Base-by-base conservation (phyloP, 2,113 vertebrate species). In the Sclerurus mexicanus region DNA sequence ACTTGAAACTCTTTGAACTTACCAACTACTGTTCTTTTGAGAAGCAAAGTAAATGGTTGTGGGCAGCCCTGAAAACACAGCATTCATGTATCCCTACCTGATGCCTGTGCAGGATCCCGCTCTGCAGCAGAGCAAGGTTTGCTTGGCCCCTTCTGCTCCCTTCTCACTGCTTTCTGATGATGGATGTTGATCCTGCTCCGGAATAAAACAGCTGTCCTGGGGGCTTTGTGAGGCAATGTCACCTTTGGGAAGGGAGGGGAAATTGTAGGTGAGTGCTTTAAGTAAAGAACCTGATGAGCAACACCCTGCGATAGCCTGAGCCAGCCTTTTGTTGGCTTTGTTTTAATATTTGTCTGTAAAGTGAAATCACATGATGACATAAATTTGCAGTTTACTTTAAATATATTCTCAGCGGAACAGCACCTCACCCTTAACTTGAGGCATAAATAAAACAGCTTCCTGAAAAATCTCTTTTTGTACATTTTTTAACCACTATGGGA, bases 221-320 rank as follows among this genome's bases (percentile, higher is more conserved):
- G 49, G 74, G 53, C 39, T 46, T 39, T 10, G 23, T 2, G 0
- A 77, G 58, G 35, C 3, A 1, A 22, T 8, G 27, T 25, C 7
- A 2, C 33, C 39, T 33, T 37, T 39, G 63, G 59, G 53, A 62
- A 73, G 52, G 22, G 39, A 58, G 28, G 10, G 13, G 27, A 84
- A 80, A 44, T 16, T 2, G 0, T 46, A 49, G 68, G 90, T 85
- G 49, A 92, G 86, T 81, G 53, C 37, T 37, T 71, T 16, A 39
- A 71, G 49, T 60, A 55, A 74, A 37, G 25, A 78, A 8, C 30
- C 42, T 73, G 53, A 20, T 14, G 71, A 77, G 31, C 66, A 59
- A 60, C 40, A 16, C 22, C 23, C 9, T 0, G 1, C 64, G 39
- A 42, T 14, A 85, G 47, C 49, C 11, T 0, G 0, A 69, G 39